These are phyloP conservation scores for Lasioglossum marginatum DNA, from an alignment of 2,888 invertebrate species.

Conservation along the genomic window DNA sequence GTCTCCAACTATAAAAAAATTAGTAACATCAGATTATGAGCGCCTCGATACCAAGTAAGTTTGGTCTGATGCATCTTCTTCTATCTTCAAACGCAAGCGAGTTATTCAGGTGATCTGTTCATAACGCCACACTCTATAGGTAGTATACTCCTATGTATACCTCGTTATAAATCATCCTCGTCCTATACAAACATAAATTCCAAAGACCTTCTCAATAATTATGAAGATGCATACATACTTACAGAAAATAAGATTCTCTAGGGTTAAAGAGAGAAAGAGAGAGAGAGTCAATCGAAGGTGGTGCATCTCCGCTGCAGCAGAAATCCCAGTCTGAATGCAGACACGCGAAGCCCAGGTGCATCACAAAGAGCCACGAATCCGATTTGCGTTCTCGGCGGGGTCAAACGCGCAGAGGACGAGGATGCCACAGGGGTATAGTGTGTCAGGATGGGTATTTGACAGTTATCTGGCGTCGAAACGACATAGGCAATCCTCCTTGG, in stretches of 20 bases:
- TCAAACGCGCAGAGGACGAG: conserved; percentile 14
- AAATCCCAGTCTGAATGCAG: neutral
- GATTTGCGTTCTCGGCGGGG: conserved; percentile 36
- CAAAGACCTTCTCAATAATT: neutral
- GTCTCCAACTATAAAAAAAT: no score
- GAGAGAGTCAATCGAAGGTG: neutral
- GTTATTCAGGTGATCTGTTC: no score
- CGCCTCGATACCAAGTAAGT: no score
- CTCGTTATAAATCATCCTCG: no score
- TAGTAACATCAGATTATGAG: no score
- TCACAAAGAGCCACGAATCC: conserved; percentile 20
- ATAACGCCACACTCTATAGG: no score
- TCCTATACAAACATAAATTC: no score
- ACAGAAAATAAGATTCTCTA: neutral
- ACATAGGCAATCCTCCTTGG: conserved; percentile 27
- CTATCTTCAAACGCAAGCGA: no score
- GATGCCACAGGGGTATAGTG: neutral
- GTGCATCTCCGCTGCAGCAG: neutral
- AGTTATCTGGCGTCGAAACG: conserved; percentile 55
- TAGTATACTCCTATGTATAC: no score
- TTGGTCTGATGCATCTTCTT: no score
- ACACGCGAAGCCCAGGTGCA: neutral
- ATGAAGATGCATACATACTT: neutral
- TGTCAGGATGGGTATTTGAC: conserved; percentile 34
- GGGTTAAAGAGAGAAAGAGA: neutral